Conservation (phyloP, 2,797 vertebrate genomes). For the Zalophus californianus region DNA sequence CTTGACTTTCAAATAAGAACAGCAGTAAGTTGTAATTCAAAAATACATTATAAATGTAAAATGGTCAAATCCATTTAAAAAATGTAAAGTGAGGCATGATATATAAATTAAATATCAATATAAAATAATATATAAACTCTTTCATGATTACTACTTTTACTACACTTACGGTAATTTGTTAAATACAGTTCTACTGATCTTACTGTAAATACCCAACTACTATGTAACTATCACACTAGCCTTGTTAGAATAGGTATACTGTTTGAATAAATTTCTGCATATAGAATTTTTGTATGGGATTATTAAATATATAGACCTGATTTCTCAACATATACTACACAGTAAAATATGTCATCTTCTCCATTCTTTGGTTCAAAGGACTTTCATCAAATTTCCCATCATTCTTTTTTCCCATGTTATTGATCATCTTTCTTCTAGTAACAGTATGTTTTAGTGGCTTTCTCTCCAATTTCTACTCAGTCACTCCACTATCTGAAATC, state of each 20-base stretch:
- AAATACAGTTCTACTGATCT: not conserved
- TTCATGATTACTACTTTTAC: not conserved
- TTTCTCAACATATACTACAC: not conserved
- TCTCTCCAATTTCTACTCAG: not conserved
- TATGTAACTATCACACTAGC: not conserved
- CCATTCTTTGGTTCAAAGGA: not conserved
- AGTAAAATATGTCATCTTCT: not conserved
- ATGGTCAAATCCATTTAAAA: not conserved
- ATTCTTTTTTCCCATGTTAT: not conserved
- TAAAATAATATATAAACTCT: not conserved
- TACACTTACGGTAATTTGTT: not conserved
- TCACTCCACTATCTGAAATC: not conserved
- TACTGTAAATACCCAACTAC: not conserved
- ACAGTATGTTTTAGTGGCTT: not conserved
- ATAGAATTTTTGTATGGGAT: not conserved
- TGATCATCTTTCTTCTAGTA: not conserved
- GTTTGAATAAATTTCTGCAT: not conserved
- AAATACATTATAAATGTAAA: not conserved
- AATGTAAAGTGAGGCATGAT: not conserved
- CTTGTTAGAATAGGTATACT: not conserved
- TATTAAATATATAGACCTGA: not conserved
- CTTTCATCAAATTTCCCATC: not conserved
- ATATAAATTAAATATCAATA: not conserved
- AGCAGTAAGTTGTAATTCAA: not conserved
- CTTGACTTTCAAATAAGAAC: not conserved